Conservation (phyloP, 2,113 vertebrate species). For the Thalassarche chlororhynchos region DNA sequence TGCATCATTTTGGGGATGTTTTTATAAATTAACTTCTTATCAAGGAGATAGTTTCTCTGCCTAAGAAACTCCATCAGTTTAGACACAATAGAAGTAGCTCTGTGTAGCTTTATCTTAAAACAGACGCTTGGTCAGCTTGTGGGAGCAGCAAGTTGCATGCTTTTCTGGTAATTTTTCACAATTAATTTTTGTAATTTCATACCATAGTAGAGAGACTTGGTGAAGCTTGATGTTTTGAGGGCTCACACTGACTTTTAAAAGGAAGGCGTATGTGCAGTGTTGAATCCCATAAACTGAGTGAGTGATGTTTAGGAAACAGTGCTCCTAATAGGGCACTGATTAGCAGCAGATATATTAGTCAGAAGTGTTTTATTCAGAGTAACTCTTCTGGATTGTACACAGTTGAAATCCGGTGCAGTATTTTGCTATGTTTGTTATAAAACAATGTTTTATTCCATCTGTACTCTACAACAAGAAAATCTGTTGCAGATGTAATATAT, state of each 20-base stretch:
- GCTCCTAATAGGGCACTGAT: background rate
- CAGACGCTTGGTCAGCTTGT: background rate
- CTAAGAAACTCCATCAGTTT: background rate
- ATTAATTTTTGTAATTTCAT: background rate
- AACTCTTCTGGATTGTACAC: background rate
- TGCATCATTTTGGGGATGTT: background rate
- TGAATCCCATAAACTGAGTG: background rate
- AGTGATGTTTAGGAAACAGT: background rate
- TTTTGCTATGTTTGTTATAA: conserved; percentile 51
- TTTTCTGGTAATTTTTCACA: background rate
- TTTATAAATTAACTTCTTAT: background rate
- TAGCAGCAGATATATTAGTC: background rate
- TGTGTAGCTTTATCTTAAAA: background rate
- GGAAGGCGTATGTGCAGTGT: background rate
- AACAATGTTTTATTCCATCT: conserved; percentile 61
- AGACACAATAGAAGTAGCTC: background rate
- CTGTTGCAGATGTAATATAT: conserved; percentile 40
- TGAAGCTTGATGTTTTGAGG: background rate
- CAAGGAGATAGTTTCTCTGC: background rate
- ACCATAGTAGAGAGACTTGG: background rate
- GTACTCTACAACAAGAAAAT: conserved; percentile 42
- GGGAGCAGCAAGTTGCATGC: background rate
- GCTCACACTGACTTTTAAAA: background rate
- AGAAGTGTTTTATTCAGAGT: background rate
- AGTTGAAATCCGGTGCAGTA: background rate